These are phyloP conservation scores for Heterohyrax brucei DNA, from an alignment of 2,797 vertebrate genomes.

Conservation along the genomic window DNA sequence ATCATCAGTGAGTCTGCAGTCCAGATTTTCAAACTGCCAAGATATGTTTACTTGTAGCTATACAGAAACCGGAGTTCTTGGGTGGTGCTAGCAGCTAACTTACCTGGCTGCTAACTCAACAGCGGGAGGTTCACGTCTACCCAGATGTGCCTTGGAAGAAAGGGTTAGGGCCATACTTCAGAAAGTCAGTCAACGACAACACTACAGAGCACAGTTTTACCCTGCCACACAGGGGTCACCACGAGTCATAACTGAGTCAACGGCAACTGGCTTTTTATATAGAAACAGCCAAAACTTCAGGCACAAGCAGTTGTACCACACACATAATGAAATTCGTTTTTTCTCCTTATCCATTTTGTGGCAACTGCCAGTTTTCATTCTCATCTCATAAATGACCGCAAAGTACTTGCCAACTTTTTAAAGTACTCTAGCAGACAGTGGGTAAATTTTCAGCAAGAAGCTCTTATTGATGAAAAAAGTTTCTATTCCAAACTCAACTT, in stretches of 20 bases:
- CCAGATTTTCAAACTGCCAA: background rate
- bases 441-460: background rate
- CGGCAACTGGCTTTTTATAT: background rate
- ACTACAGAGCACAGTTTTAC: background rate
- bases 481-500: slow-evolving; percentile 36
- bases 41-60: background rate
- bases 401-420: background rate
- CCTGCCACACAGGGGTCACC: background rate
- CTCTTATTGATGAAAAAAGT: background rate
- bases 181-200: background rate
- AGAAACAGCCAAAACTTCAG: background rate
- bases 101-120: background rate
- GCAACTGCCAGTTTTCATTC: background rate
- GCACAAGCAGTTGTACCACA: background rate
- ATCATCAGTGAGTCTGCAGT: background rate
- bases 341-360: background rate
- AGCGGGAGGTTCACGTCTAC: background rate
- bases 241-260: background rate
- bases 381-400: background rate
- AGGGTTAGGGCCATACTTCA: background rate
- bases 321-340: background rate
- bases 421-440: background rate
- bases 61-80: background rate
- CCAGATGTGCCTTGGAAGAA: background rate
- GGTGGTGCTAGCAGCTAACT: too few species aligned